Base-by-base conservation (phyloP, 1,140 invertebrate species). In the Drosophila trapezifrons region DNA sequence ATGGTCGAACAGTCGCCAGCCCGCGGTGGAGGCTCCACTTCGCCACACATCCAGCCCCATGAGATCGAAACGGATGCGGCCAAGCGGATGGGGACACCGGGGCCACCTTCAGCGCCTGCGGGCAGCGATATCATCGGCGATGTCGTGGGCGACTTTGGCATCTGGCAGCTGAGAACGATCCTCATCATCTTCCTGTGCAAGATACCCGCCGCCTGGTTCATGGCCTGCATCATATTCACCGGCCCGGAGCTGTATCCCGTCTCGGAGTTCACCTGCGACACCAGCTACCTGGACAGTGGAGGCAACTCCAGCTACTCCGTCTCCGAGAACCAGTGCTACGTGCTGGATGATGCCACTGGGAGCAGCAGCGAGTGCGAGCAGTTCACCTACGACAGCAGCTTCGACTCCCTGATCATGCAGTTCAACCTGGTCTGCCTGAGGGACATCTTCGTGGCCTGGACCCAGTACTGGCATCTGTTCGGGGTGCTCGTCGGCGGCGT, bases 171-270 rank as follows among this genome's bases (percentile, higher is more conserved):
- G 42, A 78, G 92, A 47, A 89, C 92, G 13, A 90, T 92, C 2
- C 71, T 92, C n/a, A 91, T 92, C 43, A 84, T 93, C 12, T 93
- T 90, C 57, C 75, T 93, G 3, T 91, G 90, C 57, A 93, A 93
- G 73, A 92, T 93, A 35, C 92, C 92, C 9, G 92, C 92, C 8
- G 91, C 92, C 8, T 93, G 92, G 92, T 93, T 93, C 63, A 93
- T 93, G 92, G 92, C 92, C 40, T 92, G 92, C 59, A 91, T 93
- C 20, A 92, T 92, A 10, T 92, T 92, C 42, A 92, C 91, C 3
- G 91, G 89, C 2, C 91, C 91, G 0, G 91, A 91, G 40, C 69
- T 91, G 0, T 90, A 91, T 70, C 84, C 90, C 1, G 35, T 59
- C 38, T 78, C 71, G 0, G 90, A 91, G 38, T 91, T 79, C 55